A percentile compares a stretch with the other conserved stretches of the same genome.
phyloP scores from a whole-genome alignment of 1,140 invertebrate genomes.

The Ostrea edulis region DNA sequence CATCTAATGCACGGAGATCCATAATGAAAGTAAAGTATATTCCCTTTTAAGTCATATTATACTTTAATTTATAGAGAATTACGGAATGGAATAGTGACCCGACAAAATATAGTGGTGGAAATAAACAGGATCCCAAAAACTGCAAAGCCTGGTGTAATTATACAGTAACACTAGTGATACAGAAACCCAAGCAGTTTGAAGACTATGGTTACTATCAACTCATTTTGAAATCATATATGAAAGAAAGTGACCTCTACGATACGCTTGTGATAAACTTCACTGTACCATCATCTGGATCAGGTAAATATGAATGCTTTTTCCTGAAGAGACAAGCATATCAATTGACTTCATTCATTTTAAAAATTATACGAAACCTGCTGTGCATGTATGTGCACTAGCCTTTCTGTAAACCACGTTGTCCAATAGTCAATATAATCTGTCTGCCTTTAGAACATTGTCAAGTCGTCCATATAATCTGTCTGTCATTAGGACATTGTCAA shows the following conservation, averaged over 20 bases:
- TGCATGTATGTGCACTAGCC: too few species aligned
- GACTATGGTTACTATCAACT: constrained; percentile 12
- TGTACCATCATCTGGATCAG: not conserved
- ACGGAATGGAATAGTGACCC: not conserved
- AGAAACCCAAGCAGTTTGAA: not conserved
- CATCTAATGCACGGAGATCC: not conserved
- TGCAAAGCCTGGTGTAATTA: not conserved
- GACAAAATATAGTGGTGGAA: not conserved
- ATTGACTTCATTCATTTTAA: too few species aligned
- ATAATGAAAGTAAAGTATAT: not conserved
- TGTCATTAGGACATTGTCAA: too few species aligned
- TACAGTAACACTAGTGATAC: not conserved
- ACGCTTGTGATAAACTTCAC: not conserved
- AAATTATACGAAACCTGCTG: too few species aligned
- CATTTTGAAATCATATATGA: not conserved
- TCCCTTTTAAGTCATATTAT: not conserved
- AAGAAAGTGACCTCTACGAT: not conserved
- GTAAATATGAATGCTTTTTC: not conserved
- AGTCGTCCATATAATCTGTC: too few species aligned
- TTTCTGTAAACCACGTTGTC: too few species aligned
- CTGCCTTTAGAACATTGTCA: too few species aligned
- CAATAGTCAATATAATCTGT: too few species aligned
- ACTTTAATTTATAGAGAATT: constrained; percentile 1
- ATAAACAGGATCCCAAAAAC: not conserved
- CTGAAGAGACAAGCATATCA: too few species aligned